Base-by-base conservation (phyloP, 2,113 vertebrate species). In the Rostratula benghalensis region DNA sequence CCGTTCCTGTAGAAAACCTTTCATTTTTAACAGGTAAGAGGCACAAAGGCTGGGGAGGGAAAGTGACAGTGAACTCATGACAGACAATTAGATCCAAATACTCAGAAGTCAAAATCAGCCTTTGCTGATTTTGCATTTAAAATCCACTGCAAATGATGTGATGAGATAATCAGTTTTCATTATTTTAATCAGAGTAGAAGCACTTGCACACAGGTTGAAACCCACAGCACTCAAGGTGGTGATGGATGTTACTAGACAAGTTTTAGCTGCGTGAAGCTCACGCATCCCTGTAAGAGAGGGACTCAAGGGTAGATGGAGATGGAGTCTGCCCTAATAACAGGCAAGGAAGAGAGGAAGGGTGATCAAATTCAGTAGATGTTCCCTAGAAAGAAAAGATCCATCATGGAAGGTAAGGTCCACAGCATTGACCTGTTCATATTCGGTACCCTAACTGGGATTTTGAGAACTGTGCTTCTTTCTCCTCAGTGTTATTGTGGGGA, bases 1-100 rank as follows among this genome's bases (percentile, higher is more conserved):
- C 57, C 1, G 1, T 91, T 93, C 61, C 45, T 11, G 1, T 61
- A 93, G 35, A 57, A 73, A 95, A 84, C 65, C 65, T 82, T 85
- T 87, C 48, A 14, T 89, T 93, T 91, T 79, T 91, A 84, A 65
- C 68, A 82, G 60, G 43, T 20, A 13, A 57, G 56, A 92, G 37
- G 28, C 22, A 50, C 9, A 37, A 75, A 51, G 53, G 19, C 73
- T 89, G 51, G 16, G 8, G 60, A 87, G 48, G 25, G 60, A 39
- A 45, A 10, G 60, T 11, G 14, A 28, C 51, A 35, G 27, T 75
- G 46, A 87, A 35, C 57, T 82, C 35, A 3, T 21, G 64, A 27
- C 39, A 78, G 64, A 79, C 78, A 83, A 77, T 88, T 53, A 69
- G 41, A 71, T 75, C 30, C 51, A 71, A 9, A 39, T 67, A 46